These are phyloP conservation scores for Dromococcyx pavoninus DNA, from an alignment of 2,797 vertebrate genomes.

Conservation along the genomic window DNA sequence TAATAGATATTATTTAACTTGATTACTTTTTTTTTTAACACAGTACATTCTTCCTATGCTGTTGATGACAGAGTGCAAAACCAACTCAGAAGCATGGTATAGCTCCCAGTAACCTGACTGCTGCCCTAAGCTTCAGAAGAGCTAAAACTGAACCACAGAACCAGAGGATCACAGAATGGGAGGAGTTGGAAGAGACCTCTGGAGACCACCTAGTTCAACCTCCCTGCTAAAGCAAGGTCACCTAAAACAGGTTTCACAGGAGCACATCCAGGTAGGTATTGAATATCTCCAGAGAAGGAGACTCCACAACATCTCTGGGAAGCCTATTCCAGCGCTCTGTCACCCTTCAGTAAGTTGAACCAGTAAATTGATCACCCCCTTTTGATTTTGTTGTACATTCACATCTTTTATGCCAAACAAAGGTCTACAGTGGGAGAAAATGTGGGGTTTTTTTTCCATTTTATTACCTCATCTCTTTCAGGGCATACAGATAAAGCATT, in stretches of 20 bases:
- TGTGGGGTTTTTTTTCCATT: not conserved
- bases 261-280: too few relatives aligned
- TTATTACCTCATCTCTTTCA: not conserved
- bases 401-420: not conserved
- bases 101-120: not conserved
- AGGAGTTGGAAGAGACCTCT: too few relatives aligned
- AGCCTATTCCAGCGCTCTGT: too few relatives aligned
- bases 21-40: not conserved
- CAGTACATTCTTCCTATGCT: not conserved
- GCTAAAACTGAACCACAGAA: not conserved
- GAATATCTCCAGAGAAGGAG: too few relatives aligned
- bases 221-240: too few relatives aligned
- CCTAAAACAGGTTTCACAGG: too few relatives aligned
- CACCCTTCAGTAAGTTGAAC: not conserved
- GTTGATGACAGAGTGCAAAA: not conserved
- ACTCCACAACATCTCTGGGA: too few relatives aligned
- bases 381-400: not conserved
- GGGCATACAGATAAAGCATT: not conserved
- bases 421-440: not conserved
- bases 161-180: too few relatives aligned
- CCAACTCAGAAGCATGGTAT: not conserved
- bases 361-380: not conserved
- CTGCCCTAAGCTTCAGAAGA: not conserved
- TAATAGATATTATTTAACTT: not conserved
- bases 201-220: too few relatives aligned